A percentile compares a stretch with the other conserved stretches of the same genome.
Evolutionary conservation across 2,113 vertebrate genomes (phyloP).

Genomic region (Microtus richardsoni): DNA sequence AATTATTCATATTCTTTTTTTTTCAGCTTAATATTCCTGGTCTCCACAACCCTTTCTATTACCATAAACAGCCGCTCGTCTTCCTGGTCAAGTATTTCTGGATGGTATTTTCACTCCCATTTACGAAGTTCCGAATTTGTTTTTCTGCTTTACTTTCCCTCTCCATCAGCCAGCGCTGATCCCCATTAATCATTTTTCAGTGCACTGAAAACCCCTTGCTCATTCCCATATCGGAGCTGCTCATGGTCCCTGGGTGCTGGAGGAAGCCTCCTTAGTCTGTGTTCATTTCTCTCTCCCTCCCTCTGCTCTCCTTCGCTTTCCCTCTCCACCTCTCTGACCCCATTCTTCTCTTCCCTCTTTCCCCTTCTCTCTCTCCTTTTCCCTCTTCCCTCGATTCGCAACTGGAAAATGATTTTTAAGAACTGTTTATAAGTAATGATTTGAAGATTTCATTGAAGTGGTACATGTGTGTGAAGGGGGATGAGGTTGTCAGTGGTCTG

Average conservation of each 20-base stretch:
- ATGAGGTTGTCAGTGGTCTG: neutral
- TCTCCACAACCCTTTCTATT: slow-evolving; percentile 55
- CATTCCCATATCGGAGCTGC: slow-evolving; percentile 58
- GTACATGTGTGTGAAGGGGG: neutral
- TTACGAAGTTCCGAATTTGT: slow-evolving; percentile 69
- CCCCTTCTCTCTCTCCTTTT: neutral
- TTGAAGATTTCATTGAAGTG: neutral
- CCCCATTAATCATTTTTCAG: slow-evolving; percentile 76
- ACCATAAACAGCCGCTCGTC: slow-evolving; percentile 47
- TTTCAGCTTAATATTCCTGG: slow-evolving; percentile 31
- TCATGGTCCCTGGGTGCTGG: neutral
- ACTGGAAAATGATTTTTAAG: slow-evolving; percentile 44
- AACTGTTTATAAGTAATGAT: slow-evolving; percentile 24
- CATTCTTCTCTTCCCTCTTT: neutral
- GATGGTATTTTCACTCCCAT: slow-evolving; percentile 29
- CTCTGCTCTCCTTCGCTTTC: rapidly evolving
- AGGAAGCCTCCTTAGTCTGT: neutral
- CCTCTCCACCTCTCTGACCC: neutral
- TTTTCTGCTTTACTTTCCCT: slow-evolving; percentile 73
- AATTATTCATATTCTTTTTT: slow-evolving; percentile 53
- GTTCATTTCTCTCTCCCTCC: too few species aligned
- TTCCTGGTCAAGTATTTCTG: slow-evolving; percentile 65
- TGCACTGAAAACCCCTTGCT: slow-evolving; percentile 60
- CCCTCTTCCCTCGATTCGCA: neutral
- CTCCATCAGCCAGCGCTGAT: slow-evolving; percentile 72